phyloP scores from a whole-genome alignment of 2,888 invertebrate species.

The Galerucella nymphaeae region DNA sequence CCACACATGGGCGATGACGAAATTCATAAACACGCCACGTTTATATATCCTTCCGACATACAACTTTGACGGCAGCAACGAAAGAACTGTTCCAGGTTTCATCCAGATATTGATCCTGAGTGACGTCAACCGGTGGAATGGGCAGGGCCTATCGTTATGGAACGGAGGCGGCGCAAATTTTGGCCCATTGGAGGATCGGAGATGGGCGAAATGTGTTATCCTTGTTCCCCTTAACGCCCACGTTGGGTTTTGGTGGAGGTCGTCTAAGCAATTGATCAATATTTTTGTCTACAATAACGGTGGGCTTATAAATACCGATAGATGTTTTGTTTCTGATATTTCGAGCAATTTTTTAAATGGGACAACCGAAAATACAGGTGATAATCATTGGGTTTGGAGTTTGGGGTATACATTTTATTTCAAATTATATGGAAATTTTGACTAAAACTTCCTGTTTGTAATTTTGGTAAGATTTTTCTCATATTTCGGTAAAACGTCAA shows the following conservation, averaged over 20 bases:
- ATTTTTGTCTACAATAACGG: conserved; percentile 24
- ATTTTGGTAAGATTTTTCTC: no score
- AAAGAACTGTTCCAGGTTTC: conserved; percentile 58
- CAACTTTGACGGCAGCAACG: conserved; percentile 58
- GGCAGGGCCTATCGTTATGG: conserved; percentile 37
- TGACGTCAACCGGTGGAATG: conserved; percentile 59
- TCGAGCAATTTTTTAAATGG: no score
- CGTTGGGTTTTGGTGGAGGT: conserved; percentile 19
- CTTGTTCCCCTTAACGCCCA: conserved; percentile 43
- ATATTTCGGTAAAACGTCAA: no score
- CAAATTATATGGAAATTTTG: no score
- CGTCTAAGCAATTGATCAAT: conserved; percentile 20
- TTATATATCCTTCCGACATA: conserved; percentile 51
- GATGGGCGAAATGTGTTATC: conserved; percentile 48
- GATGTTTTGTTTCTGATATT: conserved; percentile 3
- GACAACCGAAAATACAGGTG: no score
- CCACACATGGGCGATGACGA: conserved; percentile 87
- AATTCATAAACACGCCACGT: conserved; percentile 57
- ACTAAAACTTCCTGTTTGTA: no score
- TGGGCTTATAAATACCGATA: not conserved
- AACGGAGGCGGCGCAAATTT: conserved; percentile 45
- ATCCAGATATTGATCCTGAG: conserved; percentile 61
- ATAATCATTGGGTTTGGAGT: no score
- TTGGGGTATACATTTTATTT: no score
- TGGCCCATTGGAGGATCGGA: conserved; percentile 49